A percentile compares a stretch with the other conserved stretches of the same genome.
phyloP scores from a whole-genome alignment of 2,888 invertebrate genomes.

The Halictus ligatus region DNA sequence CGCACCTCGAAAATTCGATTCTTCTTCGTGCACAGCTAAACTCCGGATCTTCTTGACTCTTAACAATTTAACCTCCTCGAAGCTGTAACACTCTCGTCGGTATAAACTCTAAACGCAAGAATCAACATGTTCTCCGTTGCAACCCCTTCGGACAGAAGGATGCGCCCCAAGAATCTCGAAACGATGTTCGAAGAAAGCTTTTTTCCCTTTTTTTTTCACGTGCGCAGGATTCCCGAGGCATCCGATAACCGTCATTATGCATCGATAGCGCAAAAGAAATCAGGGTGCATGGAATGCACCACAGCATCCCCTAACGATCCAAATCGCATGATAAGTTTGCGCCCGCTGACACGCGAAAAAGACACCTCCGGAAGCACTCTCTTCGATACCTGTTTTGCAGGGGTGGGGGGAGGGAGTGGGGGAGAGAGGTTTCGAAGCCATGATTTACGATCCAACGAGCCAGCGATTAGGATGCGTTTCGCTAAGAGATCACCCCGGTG shows the following conservation, averaged over 20 bases:
- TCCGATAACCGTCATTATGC: neutral
- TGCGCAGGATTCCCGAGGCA: neutral
- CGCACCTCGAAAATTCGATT: constrained; percentile 8
- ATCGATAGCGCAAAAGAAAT: neutral
- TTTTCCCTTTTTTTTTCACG: neutral
- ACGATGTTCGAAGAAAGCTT: neutral
- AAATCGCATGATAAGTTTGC: neutral
- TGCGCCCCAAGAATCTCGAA: neutral
- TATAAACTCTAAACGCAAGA: neutral
- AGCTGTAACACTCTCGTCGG: neutral
- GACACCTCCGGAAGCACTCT: neutral
- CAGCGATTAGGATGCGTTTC: constrained; percentile 51
- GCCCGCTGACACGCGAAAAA: neutral
- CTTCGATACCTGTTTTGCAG: neutral
- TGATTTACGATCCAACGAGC: constrained; percentile 72
- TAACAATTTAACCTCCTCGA: neutral
- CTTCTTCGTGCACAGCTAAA: constrained; percentile 1
- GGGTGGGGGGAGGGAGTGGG: neutral
- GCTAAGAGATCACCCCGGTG: constrained; percentile 55
- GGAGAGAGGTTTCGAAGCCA: constrained; percentile 61
- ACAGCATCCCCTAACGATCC: neutral
- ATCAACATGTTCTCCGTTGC: neutral
- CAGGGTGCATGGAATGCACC: neutral
- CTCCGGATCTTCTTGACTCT: neutral
- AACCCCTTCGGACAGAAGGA: neutral